Evolutionary conservation across 2,113 vertebrate species (phyloP).

Genomic region (Cephalophus harveyi): DNA sequence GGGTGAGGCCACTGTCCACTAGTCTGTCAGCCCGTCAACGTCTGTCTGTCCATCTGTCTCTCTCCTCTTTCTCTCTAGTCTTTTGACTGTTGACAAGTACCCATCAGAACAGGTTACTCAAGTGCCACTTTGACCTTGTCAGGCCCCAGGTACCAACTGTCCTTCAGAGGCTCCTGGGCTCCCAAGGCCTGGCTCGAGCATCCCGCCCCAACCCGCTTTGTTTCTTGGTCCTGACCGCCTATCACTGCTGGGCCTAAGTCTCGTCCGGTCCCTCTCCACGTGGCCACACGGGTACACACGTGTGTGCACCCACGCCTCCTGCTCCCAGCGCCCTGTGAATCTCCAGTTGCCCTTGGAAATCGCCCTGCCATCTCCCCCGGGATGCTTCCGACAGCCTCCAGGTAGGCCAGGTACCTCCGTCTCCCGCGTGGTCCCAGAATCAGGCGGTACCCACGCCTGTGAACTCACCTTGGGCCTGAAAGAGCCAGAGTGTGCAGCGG

Average conservation of each 20-base stretch:
- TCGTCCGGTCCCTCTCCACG: too few relatives aligned
- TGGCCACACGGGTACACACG: accelerated
- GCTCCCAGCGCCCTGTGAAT: not conserved
- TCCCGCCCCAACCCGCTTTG: accelerated
- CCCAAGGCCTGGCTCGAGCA: not conserved
- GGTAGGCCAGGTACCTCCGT: accelerated
- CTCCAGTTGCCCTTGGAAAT: not conserved
- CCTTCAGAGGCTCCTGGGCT: not conserved
- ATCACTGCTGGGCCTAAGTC: accelerated
- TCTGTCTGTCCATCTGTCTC: not conserved
- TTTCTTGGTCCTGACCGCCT: accelerated
- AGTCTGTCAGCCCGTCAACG: accelerated
- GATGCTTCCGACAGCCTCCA: not conserved
- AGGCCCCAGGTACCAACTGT: not conserved
- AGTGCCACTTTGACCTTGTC: accelerated
- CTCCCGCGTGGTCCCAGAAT: not conserved
- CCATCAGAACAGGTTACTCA: accelerated
- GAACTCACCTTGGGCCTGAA: not conserved
- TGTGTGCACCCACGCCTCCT: accelerated
- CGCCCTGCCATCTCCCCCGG: accelerated
- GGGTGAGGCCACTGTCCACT: accelerated
- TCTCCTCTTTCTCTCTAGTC: not conserved
- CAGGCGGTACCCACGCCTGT: accelerated
- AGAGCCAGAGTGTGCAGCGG: accelerated
- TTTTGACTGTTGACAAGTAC: not conserved